Conservation (phyloP, 2,888 invertebrate species). For the Dynastes tityus region DNA sequence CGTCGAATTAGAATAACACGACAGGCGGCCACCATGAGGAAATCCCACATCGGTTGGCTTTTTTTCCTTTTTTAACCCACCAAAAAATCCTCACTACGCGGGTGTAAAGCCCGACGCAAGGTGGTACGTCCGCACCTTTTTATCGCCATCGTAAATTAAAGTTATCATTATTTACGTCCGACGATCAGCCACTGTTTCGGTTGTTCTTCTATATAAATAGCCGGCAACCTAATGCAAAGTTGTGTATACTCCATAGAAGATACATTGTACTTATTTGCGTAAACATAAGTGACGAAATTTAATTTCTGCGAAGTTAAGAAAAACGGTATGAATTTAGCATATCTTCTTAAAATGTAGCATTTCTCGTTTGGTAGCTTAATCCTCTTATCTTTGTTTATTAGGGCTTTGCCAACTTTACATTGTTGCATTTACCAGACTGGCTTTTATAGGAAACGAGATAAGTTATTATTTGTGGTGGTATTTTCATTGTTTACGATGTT, state of each 20-base stretch:
- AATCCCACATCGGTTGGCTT: background rate
- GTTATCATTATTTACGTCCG: slow-evolving; percentile 49
- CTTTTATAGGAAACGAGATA: too few relatives aligned
- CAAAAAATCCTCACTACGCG: slow-evolving; percentile 9
- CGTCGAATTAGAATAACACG: slow-evolving; percentile 43
- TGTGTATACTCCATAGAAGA: background rate
- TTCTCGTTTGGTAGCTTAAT: too few relatives aligned
- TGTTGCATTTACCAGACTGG: too few relatives aligned
- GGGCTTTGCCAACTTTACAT: too few relatives aligned
- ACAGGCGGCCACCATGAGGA: slow-evolving; percentile 23
- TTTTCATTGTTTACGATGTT: too few relatives aligned
- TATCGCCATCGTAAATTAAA: slow-evolving; percentile 55
- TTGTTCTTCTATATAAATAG: slow-evolving; percentile 3
- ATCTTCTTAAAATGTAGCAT: too few relatives aligned
- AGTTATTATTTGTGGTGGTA: too few relatives aligned
- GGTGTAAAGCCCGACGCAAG: slow-evolving; percentile 25
- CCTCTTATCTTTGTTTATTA: too few relatives aligned
- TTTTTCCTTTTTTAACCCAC: slow-evolving; percentile 4
- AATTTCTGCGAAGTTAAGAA: background rate
- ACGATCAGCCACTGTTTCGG: slow-evolving; percentile 31
- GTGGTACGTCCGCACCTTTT: slow-evolving; percentile 55
- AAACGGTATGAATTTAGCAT: background rate
- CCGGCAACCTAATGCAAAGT: slow-evolving; percentile 12
- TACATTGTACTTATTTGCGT: background rate
- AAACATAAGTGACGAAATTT: background rate